Conservation (phyloP, 2,888 invertebrate species). For the Amiota mariae region DNA sequence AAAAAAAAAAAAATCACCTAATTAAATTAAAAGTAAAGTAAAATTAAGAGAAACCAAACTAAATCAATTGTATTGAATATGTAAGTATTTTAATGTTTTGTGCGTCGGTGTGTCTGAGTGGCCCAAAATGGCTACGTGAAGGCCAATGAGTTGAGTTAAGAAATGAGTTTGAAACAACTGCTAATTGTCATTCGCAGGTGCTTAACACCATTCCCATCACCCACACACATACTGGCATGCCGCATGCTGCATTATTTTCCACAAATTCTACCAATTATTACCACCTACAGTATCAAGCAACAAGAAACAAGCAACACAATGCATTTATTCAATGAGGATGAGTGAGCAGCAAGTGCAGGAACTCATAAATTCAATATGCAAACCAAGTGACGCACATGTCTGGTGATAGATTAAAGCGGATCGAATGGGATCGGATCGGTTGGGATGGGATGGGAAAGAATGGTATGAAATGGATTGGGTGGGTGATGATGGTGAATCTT, state of each 20-base stretch:
- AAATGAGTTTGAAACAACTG: constrained; percentile 16
- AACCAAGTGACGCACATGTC: no score
- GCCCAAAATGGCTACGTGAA: constrained; percentile 9
- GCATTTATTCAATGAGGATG: background rate
- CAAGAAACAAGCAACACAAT: background rate
- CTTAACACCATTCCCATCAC: constrained; percentile 14
- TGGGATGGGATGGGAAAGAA: no score
- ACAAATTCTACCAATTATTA: constrained; percentile 4
- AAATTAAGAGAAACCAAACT: background rate
- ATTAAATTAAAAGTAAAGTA: no score
- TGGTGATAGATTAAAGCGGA: no score
- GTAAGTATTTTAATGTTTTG: background rate
- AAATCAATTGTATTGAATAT: background rate
- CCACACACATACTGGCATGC: background rate
- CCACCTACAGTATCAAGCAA: background rate
- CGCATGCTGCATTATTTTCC: constrained; percentile 3
- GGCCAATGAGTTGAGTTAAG: constrained; percentile 10
- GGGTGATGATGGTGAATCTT: background rate
- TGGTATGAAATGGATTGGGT: background rate
- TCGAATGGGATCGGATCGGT: no score
- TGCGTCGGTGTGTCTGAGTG: background rate
- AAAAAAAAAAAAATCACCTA: no score
- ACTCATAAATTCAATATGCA: constrained; percentile 21
- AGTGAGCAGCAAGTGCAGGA: background rate
- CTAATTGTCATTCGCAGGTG: constrained; percentile 26